Percentiles rank a stretch among this genome's conserved stretches.
Conservation (phyloP, 2,113 vertebrate species). For the Glareola pratincola region DNA sequence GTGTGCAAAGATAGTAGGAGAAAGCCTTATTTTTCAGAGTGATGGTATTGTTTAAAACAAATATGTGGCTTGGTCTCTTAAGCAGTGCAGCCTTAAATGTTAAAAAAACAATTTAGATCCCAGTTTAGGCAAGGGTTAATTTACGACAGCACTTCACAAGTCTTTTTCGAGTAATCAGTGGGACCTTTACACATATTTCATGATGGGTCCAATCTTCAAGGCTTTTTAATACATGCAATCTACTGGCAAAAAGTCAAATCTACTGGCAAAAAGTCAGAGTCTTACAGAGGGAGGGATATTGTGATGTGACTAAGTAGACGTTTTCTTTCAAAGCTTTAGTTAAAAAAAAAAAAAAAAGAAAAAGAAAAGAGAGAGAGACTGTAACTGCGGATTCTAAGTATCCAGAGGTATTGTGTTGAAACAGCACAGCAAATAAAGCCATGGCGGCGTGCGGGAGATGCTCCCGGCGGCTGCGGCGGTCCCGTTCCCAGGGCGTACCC, state of each 20-base stretch:
- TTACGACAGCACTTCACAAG: not conserved
- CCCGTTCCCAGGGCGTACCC: not conserved
- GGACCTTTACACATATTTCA: not conserved
- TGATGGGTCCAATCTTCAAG: not conserved
- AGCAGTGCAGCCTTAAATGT: not conserved
- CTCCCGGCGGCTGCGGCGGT: accelerated
- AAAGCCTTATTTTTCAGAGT: not conserved
- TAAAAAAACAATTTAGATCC: not conserved
- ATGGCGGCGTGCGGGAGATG: accelerated
- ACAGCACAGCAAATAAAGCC: accelerated
- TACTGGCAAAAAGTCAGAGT: not conserved
- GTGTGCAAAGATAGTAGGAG: not conserved
- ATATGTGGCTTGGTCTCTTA: not conserved
- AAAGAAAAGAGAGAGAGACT: not conserved
- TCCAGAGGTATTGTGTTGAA: not conserved
- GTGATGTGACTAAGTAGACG: not conserved
- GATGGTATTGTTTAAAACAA: not conserved
- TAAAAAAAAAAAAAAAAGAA: not conserved
- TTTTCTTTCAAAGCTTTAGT: not conserved
- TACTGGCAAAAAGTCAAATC: not conserved
- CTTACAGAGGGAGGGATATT: not conserved
- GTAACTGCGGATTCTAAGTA: not conserved
- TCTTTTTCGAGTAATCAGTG: not conserved
- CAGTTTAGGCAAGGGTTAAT: not conserved
- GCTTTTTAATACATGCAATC: not conserved